Conservation (phyloP, 2,888 invertebrate genomes). For the Oxystoma pomonae region DNA sequence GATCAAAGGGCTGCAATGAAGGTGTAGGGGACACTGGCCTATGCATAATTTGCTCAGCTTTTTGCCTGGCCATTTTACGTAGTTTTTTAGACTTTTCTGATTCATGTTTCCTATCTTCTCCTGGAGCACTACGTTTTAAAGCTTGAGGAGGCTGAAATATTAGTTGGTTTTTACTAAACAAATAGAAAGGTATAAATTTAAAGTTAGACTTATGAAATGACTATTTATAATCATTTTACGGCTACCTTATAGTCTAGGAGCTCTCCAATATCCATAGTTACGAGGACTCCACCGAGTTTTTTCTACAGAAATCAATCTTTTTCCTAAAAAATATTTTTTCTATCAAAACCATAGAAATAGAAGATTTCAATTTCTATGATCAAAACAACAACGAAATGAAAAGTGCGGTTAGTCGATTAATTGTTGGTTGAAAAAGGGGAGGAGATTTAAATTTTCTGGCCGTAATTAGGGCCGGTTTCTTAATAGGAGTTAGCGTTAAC, state of each 20-base stretch:
- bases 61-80: slow-evolving; percentile 56
- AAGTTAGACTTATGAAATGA: background rate
- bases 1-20: slow-evolving; percentile 51
- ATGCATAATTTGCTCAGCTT: slow-evolving; percentile 51
- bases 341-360: too few species aligned
- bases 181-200: slow-evolving; percentile 4
- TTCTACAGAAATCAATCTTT: too few species aligned
- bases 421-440: too few species aligned
- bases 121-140: slow-evolving; percentile 63
- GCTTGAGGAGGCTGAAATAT: slow-evolving; percentile 71
- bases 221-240: background rate
- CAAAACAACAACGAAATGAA: too few species aligned
- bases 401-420: too few species aligned
- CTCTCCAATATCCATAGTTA: slow-evolving; percentile 56
- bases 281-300: too few species aligned
- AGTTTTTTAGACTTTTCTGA: slow-evolving; percentile 60
- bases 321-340: too few species aligned
- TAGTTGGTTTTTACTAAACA: too few species aligned
- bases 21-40: slow-evolving; percentile 47
- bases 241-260: slow-evolving; percentile 55
- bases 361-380: too few species aligned
- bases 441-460: too few species aligned
- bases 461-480: too few species aligned
- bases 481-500: too few species aligned
- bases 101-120: slow-evolving; percentile 64